phyloP scores from a whole-genome alignment of 2,113 vertebrate species.

The Forbesichthys papilliferus region DNA sequence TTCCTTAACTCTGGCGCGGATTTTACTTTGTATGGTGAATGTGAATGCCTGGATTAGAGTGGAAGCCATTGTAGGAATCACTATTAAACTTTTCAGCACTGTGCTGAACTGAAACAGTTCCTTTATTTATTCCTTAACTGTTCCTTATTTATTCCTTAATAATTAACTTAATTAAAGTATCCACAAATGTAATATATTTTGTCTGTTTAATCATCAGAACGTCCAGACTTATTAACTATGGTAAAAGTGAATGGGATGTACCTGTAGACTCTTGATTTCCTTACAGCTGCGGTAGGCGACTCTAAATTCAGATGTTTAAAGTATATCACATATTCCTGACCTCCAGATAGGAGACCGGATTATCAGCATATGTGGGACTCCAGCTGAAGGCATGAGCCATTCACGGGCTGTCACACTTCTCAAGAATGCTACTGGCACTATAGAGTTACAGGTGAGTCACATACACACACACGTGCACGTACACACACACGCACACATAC shows the following conservation, averaged over 20 bases:
- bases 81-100: background rate
- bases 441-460: constrained; percentile 88
- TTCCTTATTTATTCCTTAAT: too few species aligned
- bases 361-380: constrained; percentile 87
- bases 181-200: too few species aligned
- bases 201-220: background rate
- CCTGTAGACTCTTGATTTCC: background rate
- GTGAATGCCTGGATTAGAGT: background rate
- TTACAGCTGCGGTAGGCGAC: background rate
- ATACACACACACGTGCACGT: background rate
- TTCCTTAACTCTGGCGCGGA: constrained; percentile 1
- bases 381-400: constrained; percentile 92
- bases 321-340: too few species aligned
- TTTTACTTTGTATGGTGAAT: constrained; percentile 19
- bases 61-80: background rate
- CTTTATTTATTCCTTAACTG: background rate
- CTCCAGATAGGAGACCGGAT: constrained; percentile 93
- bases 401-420: constrained; percentile 89
- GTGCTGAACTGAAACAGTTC: background rate
- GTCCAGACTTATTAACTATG: too few species aligned
- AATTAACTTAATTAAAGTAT: too few species aligned
- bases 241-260: background rate
- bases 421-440: constrained; percentile 86
- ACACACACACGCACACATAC: constrained; percentile 2
- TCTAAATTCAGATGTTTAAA: background rate